These are phyloP conservation scores for Chloebia gouldiae DNA, from an alignment of 2,113 vertebrate genomes.

Conservation along the genomic window DNA sequence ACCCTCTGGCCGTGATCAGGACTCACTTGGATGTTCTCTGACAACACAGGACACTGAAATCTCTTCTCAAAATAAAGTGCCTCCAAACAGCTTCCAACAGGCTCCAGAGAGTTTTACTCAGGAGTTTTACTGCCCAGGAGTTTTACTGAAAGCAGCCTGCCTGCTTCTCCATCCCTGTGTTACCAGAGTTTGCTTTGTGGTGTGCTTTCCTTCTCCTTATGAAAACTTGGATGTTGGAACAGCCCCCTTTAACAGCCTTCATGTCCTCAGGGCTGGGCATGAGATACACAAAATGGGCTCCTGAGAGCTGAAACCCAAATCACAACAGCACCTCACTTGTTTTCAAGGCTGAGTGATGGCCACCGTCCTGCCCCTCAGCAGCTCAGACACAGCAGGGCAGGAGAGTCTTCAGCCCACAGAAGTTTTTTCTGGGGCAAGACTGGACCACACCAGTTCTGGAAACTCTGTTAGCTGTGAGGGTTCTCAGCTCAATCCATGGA, in stretches of 20 bases:
- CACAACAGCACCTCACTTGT: accelerated
- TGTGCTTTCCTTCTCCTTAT: not conserved
- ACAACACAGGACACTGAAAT: not conserved
- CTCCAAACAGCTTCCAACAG: not conserved
- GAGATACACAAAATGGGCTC: not conserved
- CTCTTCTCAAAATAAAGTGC: not conserved
- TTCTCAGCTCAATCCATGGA: not conserved
- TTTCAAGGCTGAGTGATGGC: not conserved
- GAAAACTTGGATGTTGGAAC: not conserved
- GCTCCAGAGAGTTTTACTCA: not conserved
- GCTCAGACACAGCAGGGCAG: not conserved
- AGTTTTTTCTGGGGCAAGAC: not conserved
- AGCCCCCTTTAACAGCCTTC: not conserved
- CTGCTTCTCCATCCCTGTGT: not conserved
- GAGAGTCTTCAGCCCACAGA: not conserved
- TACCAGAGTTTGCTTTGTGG: not conserved
- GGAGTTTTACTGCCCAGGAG: not conserved
- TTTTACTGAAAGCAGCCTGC: not conserved
- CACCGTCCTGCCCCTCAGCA: not conserved
- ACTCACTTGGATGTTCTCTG: not conserved
- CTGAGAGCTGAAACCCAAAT: not conserved
- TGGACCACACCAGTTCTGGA: not conserved
- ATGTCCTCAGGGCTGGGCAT: not conserved
- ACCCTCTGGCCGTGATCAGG: not conserved
- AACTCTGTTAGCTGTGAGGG: not conserved